Evolutionary conservation across 2,888 invertebrate species (phyloP), one percentile per base, ranked within the genome.

Genomic region (Trypoxylon attenuatum): DNA sequence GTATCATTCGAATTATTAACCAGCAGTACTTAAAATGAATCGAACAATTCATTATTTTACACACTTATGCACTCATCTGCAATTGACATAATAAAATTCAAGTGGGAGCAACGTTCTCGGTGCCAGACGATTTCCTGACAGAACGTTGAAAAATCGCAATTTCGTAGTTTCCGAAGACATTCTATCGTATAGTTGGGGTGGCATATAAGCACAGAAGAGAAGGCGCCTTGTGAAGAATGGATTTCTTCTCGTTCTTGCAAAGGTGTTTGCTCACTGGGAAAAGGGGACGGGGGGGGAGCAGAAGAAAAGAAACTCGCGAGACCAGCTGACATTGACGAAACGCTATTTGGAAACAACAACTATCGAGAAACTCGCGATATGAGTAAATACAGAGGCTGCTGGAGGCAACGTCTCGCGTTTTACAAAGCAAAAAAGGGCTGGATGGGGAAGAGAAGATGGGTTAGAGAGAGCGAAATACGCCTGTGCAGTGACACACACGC

Each of bases 261-360:
- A 41, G 63, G 55, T 75, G 70, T 75, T 73, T 70, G 58, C 63
- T 59, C 29, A 42, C 41, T 45, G n/a, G 13, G 13, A 33, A 13
- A 33, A 33, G 33, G 13, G 13, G 33, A 10, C 10, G 33, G 33
- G 33, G 38, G 21, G 45, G 27, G 18, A 19, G 38, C 38, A 15
- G 10, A 5, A 49, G 50, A 38, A 29, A 51, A n/a, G 45, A n/a
- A 38, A 58, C 65, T 60, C 63, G 49, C 46, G 62, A 55, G 62
- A 67, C 43, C 57, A 56, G 74, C 73, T 79, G 83, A 81, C 80
- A 70, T 77, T 76, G 76, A 80, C 79, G 81, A 77, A 81, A 78
- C 69, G 74, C 71, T 77, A 73, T 78, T 78, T 69, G 65, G 69
- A 69, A 78, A 78, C 76, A 76, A 76, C 78, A 78, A 77, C 73